These are phyloP conservation scores for human (Homo sapiens) DNA, from an alignment of 2,113 vertebrate species.

Conservation along the genomic window GRCh38 chr3:161074501-161075000, in stretches of 20 bases:
- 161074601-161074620: constrained; percentile 1
- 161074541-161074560: background rate
- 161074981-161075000: background rate
- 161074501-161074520: background rate
- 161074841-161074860: background rate
- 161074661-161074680: background rate
- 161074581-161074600: background rate
- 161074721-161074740: constrained; percentile 13
- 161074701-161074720: background rate
- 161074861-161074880: background rate
- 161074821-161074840: background rate
- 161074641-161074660: background rate
- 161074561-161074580: background rate
- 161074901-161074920: background rate
- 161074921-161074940: background rate
- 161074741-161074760: background rate
- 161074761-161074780: constrained; percentile 45
- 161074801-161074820: constrained; percentile 31
- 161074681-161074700: background rate
- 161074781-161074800: background rate
- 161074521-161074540: background rate
- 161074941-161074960: background rate
- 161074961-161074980: constrained; percentile 30
- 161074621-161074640: constrained; percentile 17
- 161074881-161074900: background rate